phyloP scores from a whole-genome alignment of 2,888 invertebrate genomes.

The Phyllotreta cruciferae region DNA sequence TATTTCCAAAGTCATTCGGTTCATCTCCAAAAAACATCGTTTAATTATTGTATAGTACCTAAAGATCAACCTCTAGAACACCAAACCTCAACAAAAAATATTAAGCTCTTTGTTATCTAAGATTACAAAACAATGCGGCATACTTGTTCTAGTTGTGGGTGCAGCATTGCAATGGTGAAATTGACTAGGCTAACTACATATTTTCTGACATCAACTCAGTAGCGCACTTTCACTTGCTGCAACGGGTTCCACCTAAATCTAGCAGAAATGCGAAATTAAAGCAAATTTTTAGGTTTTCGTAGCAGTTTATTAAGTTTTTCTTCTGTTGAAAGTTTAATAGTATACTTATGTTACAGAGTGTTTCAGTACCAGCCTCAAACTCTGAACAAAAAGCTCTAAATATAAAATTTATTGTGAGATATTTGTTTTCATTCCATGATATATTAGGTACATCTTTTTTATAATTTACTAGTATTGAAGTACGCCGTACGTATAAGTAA shows the following conservation, averaged over 20 bases:
- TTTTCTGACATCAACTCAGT: slow-evolving; percentile 26
- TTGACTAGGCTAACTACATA: slow-evolving; percentile 37
- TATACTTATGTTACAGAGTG: no score
- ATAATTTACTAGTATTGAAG: no score
- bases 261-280: neutral
- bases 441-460: no score
- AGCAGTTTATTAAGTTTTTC: no score
- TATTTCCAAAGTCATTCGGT: no score
- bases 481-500: no score
- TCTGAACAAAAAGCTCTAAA: no score
- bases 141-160: slow-evolving; percentile 44
- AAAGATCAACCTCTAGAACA: neutral
- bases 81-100: slow-evolving; percentile 2
- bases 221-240: slow-evolving; percentile 5
- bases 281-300: neutral
- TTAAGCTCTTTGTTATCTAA: slow-evolving; percentile 15
- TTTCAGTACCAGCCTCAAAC: no score
- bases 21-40: neutral
- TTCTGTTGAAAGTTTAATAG: no score
- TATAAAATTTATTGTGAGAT: no score
- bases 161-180: slow-evolving; percentile 45
- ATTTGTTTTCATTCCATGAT: no score
- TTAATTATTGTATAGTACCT: slow-evolving; percentile 8
- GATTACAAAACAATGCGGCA: slow-evolving; percentile 26
- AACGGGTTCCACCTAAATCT: neutral